Evolutionary conservation across 2,797 vertebrate genomes (phyloP), one percentile per base, ranked within the genome.

Genomic region (Acestrorhynchus altus): DNA sequence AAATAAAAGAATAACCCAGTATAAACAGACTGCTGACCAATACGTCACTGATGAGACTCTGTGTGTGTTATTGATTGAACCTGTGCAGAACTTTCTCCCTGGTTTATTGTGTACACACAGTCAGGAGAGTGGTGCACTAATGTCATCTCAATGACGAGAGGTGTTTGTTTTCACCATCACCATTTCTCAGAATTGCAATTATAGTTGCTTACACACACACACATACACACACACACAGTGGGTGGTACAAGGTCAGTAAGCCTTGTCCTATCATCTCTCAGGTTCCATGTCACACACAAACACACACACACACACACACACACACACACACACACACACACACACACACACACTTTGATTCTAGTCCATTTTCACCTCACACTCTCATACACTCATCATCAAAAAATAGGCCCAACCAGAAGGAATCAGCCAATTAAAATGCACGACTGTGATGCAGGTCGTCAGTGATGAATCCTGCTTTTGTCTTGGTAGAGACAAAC

Each of bases 191-290:
- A 67, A 67, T 11, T 40, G 51, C 51, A n/a, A 42, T 39, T 57
- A 51, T 22, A 22, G 16, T 18, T 24, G 46, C 28, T 26, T 11
- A 68, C 78, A 59, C 49, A 31, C 63, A 40, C 60, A 52, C 35
- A 31, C 63, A 40, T 52, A 52, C 35, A 35, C 78, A 59, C 49
- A 31, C 52, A 40, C 52, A 60, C 24, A 22, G 74, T 60, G 80
- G 52, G 78, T 52, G 80, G 60, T n/a, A 35, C 76, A 76, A 78
- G 82, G 82, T 82, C 80, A 75, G 15, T 18, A n/a, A 18, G 67
- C 16, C 42, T 78, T 31, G 35, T 52, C 76, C 82, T 80, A 69
- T 84, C 77, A 77, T 51, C 51, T 70, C 46, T 44, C 26, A 8
- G 44, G 59, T 70, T 16, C 51, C 54, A 76, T 72, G 59, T 72